Evolutionary conservation across 2,113 vertebrate species (phyloP), one percentile per base, ranked within the genome.

Genomic region (Entomyzon cyanotis): DNA sequence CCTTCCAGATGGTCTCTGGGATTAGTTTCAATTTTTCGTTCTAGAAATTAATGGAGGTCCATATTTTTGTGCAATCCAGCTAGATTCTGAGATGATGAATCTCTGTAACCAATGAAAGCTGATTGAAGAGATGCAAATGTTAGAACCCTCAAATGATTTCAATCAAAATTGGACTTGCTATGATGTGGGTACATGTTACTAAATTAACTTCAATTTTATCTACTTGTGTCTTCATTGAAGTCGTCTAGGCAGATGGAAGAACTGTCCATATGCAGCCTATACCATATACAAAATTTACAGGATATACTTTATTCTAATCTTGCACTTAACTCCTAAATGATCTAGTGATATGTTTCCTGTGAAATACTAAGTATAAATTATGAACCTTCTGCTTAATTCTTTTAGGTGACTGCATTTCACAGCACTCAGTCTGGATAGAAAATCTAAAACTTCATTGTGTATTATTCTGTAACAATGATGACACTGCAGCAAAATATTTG

Each of bases 191-290:
- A 92, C 91, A 89, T 95, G 96, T 95, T 96, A 85, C 96, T 95
- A 97, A 94, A 94, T 96, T 96, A 96, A 94, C 81, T 79, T 87
- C 82, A 79, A 52, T 95, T 88, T 95, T 94, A 87, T 94, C 87
- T 91, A 58, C 92, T 95, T 84, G 86, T 94, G 62, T 92, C 89
- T 93, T 90, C 46, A 4, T 81, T 88, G 81, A 89, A 95, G 91
- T 95, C 87, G 65, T 93, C 71, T 56, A 94, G 93, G 95, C 96
- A 97, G 92, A 96, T 97, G 95, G 96, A 95, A 94, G 77, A 85
- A 87, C 80, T 96, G 95, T 89, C 95, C 94, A 87, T 97, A 97
- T 95, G 90, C 15, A 93, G 90, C 62, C 90, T 91, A 37, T 95
- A 89, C 60, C 56, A 55, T 87, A 74, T 7, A 89, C 37, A 83